A percentile compares a stretch with the other conserved stretches of the same genome.
Conservation (phyloP, 2,113 vertebrate species). For the Heptranchias perlo region DNA sequence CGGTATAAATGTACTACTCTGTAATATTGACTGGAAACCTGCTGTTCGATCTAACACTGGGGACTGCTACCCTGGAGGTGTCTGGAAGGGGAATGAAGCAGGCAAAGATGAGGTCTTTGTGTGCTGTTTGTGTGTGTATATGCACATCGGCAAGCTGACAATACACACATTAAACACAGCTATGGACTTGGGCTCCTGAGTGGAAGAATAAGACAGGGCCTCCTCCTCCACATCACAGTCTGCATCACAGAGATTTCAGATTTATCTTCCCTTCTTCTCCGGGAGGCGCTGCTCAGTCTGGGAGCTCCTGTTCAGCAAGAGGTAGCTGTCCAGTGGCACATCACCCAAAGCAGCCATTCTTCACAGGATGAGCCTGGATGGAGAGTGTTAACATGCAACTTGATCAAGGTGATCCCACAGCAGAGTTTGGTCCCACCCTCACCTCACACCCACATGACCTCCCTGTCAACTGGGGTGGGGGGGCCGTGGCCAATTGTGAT, state of each 20-base stretch:
- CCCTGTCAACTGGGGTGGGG: background rate
- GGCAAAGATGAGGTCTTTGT: conserved; percentile 20
- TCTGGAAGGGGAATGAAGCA: conserved; percentile 37
- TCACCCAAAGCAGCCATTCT: background rate
- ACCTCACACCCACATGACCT: background rate
- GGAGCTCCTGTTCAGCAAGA: background rate
- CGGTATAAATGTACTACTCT: conserved; percentile 42
- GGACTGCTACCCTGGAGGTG: conserved; percentile 29
- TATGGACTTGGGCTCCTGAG: background rate
- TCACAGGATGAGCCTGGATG: background rate
- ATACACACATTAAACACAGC: background rate
- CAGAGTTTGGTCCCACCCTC: background rate
- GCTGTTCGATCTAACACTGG: conserved; percentile 41
- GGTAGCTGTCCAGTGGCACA: background rate
- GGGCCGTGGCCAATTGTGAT: background rate
- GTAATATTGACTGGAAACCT: conserved; percentile 40
- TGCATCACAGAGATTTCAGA: background rate
- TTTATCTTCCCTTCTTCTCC: background rate
- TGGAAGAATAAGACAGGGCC: background rate
- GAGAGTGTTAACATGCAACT: background rate
- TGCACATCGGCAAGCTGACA: background rate
- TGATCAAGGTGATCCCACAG: background rate
- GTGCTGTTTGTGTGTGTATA: conserved; percentile 8
- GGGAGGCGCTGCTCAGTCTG: background rate
- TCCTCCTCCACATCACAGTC: background rate